These are phyloP conservation scores for Magallana gigas DNA, from an alignment of 1,140 invertebrate species.

Conservation along the genomic window DNA sequence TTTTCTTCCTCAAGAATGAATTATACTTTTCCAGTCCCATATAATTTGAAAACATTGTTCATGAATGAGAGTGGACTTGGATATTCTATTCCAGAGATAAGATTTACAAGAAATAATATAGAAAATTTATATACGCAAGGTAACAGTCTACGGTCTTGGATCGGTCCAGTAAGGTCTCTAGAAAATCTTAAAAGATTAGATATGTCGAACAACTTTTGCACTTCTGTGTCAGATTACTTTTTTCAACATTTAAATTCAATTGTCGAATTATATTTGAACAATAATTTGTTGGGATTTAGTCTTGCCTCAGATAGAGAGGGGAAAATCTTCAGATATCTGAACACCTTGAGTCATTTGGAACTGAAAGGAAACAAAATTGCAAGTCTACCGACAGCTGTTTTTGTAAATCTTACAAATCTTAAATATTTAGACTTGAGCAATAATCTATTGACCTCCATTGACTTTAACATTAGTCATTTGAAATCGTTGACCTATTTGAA, in stretches of 20 bases:
- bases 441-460: conserved; percentile 49
- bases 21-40: not conserved
- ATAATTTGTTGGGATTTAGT: conserved; percentile 43
- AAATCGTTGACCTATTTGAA: conserved; percentile 48
- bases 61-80: not conserved
- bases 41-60: not conserved
- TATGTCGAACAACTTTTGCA: conserved; percentile 47
- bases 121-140: not conserved
- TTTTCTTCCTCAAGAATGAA: not conserved
- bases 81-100: not conserved
- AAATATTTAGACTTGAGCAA: conserved; percentile 45
- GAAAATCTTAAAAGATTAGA: conserved; percentile 30
- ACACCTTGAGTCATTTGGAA: conserved; percentile 48
- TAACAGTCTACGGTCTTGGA: conserved; percentile 45
- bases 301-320: not conserved
- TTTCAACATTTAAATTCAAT: conserved; percentile 39
- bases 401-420: conserved; percentile 45
- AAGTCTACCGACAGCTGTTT: conserved; percentile 6
- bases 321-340: conserved; percentile 32
- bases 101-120: not conserved
- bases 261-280: conserved; percentile 28
- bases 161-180: conserved; percentile 51
- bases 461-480: conserved; percentile 47
- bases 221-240: conserved; percentile 43
- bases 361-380: conserved; percentile 58